Conservation (phyloP, 2,797 vertebrate genomes). For the Gorsachius magnificus region DNA sequence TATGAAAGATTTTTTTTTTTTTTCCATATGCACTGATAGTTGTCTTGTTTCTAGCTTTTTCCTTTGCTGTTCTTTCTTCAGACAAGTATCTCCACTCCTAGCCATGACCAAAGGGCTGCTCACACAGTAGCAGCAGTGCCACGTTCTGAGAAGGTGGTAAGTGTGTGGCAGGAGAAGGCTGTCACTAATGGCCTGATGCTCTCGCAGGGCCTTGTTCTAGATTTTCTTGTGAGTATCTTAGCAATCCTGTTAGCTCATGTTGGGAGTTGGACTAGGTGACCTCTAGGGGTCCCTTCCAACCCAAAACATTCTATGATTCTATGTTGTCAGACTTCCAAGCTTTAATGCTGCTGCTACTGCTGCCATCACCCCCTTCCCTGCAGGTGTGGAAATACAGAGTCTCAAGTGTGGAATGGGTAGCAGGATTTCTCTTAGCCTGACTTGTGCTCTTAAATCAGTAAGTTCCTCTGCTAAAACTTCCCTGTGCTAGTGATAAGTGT, state of each 20-base stretch:
- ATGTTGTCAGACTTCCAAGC: not conserved
- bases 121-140: rapidly evolving
- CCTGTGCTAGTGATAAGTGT: not conserved
- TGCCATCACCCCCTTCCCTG: not conserved
- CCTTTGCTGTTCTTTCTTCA: not conserved
- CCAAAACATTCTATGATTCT: too few species aligned
- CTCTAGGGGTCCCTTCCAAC: too few species aligned
- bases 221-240: not conserved
- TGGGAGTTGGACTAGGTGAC: too few species aligned
- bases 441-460: not conserved
- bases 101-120: not conserved
- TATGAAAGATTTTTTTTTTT: not conserved
- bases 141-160: not conserved
- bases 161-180: not conserved
- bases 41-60: not conserved
- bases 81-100: not conserved
- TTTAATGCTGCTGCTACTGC: not conserved
- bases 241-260: not conserved
- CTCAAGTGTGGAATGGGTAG: not conserved
- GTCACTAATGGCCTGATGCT: not conserved
- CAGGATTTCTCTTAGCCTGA: not conserved
- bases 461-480: not conserved
- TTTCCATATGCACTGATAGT: not conserved
- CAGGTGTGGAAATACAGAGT: not conserved
- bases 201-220: not conserved